Evolutionary conservation across 2,113 vertebrate genomes (phyloP).

Genomic region (Campylomormyrus tamandua): DNA sequence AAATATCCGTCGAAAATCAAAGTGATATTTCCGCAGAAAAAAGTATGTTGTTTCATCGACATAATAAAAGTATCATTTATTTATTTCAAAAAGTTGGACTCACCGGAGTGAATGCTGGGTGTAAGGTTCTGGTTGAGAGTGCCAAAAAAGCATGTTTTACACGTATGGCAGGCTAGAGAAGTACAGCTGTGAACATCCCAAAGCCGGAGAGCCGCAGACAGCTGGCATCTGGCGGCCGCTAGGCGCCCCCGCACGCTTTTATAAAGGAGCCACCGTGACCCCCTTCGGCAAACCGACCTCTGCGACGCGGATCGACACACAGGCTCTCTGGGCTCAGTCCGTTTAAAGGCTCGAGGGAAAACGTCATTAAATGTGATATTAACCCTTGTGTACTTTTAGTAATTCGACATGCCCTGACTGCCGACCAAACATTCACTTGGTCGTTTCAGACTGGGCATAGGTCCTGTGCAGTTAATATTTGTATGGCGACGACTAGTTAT

Average conservation of each 20-base stretch:
- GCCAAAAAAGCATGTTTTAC: conserved; percentile 78
- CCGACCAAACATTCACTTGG: background rate
- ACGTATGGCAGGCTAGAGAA: conserved; percentile 22
- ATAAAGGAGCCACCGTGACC: conserved; percentile 39
- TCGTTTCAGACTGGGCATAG: background rate
- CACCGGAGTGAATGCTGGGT: conserved; percentile 81
- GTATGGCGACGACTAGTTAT: background rate
- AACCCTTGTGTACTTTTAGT: too few species aligned
- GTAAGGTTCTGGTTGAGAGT: conserved; percentile 81
- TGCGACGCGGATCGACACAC: conserved; percentile 26
- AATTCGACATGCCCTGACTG: background rate
- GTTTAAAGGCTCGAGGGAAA: background rate
- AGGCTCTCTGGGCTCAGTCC: background rate
- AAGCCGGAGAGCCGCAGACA: too few species aligned
- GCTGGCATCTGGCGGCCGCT: too few species aligned
- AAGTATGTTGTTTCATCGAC: background rate
- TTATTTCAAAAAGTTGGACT: conserved; percentile 39
- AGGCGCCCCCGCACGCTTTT: conserved; percentile 40
- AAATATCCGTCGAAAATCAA: background rate
- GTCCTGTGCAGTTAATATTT: background rate
- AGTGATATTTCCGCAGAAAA: background rate
- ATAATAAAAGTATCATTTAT: background rate
- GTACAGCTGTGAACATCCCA: conserved; percentile 2
- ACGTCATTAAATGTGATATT: background rate
- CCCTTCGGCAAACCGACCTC: conserved; percentile 39